phyloP scores from a whole-genome alignment of 2,113 vertebrate species.

The Anguilla rostrata region DNA sequence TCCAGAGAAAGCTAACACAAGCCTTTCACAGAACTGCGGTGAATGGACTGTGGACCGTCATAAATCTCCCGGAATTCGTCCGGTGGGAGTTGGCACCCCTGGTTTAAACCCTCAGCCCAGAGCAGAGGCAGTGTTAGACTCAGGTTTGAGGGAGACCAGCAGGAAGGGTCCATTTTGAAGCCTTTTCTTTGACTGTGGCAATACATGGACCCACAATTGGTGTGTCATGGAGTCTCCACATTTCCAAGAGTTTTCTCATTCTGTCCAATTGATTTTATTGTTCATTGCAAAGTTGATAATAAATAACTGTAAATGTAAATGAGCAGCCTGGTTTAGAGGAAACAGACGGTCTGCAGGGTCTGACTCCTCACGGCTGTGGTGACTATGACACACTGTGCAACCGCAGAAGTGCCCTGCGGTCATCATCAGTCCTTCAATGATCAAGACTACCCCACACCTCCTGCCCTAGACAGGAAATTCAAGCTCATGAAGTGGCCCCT shows the following conservation, averaged over 20 bases:
- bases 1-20: too few relatives aligned
- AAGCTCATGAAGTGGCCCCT: constrained; percentile 13
- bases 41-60: too few relatives aligned
- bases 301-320: neutral
- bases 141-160: neutral
- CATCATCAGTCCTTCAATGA: constrained; percentile 7
- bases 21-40: too few relatives aligned
- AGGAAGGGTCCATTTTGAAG: neutral
- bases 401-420: neutral
- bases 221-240: neutral
- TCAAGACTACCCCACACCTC: constrained; percentile 28
- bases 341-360: neutral
- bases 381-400: neutral
- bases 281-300: neutral
- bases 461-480: constrained; percentile 27
- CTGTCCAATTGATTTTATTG: neutral
- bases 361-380: neutral
- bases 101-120: too few relatives aligned
- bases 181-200: neutral
- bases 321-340: neutral
- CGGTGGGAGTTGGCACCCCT: too few relatives aligned
- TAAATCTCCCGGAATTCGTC: too few relatives aligned
- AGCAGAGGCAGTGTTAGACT: too few relatives aligned
- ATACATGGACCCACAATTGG: neutral
- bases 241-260: neutral